Conservation (phyloP, 2,888 invertebrate genomes). For the Dinocampus coccinellae region DNA sequence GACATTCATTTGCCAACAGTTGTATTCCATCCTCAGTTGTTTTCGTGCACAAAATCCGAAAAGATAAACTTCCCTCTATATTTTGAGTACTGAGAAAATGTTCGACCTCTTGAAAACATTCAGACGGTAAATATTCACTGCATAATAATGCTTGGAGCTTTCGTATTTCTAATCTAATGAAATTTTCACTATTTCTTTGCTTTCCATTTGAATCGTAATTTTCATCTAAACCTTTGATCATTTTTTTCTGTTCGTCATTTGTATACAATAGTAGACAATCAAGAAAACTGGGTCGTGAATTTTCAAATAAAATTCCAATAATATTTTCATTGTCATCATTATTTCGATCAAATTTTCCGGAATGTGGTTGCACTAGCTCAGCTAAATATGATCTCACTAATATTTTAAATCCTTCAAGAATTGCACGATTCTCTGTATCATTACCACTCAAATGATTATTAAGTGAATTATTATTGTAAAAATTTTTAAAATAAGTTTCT, state of each 20-base stretch:
- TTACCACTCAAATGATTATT: constrained; percentile 12
- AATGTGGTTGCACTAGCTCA: constrained; percentile 65
- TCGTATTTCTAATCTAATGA: constrained; percentile 47
- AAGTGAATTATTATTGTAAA: constrained; percentile 43
- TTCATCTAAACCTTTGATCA: constrained; percentile 56
- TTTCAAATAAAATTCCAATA: constrained; percentile 64
- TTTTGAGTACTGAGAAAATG: constrained; percentile 74
- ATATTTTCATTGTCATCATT: constrained; percentile 44
- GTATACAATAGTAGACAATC: constrained; percentile 51
- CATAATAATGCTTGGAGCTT: constrained; percentile 74
- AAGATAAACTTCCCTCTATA: constrained; percentile 72
- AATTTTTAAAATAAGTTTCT: constrained; percentile 62
- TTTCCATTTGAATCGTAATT: constrained; percentile 47
- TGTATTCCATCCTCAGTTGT: constrained; percentile 71
- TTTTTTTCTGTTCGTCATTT: constrained; percentile 51
- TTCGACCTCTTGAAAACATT: constrained; percentile 74
- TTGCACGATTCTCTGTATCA: constrained; percentile 66
- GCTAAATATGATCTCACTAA: constrained; percentile 75
- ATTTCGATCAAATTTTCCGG: constrained; percentile 41
- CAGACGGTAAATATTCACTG: constrained; percentile 72
- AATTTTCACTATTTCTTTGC: constrained; percentile 39
- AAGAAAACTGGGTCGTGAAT: constrained; percentile 69
- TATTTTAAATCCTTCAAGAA: constrained; percentile 73
- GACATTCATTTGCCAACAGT: constrained; percentile 74
- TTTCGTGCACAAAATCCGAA: constrained; percentile 70